These are phyloP conservation scores for Helicorthomorpha holstii DNA, from an alignment of 1,140 invertebrate genomes.

Conservation along the genomic window DNA sequence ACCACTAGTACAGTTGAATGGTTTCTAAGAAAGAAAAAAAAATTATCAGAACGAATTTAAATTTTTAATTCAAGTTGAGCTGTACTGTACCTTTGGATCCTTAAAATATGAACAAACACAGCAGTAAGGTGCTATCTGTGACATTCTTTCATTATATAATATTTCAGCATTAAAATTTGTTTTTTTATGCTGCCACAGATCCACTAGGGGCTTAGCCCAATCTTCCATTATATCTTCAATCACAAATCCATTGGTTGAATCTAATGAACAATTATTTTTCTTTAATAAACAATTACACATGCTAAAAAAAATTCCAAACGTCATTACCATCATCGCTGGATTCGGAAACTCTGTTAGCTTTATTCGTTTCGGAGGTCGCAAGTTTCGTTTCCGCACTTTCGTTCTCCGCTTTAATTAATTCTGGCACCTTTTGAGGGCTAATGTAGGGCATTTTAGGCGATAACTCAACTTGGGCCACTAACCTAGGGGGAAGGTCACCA, in stretches of 20 bases:
- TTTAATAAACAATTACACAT: no score
- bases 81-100: not conserved
- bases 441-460: no score
- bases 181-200: constrained; percentile 21
- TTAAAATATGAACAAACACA: constrained; percentile 27
- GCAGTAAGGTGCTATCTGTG: constrained; percentile 23
- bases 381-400: no score
- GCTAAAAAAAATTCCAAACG: not conserved
- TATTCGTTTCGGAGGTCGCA: no score
- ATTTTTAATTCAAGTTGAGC: not conserved
- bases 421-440: no score
- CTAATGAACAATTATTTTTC: not conserved
- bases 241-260: not conserved
- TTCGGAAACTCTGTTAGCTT: no score
- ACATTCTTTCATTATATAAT: constrained; percentile 20
- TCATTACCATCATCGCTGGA: not conserved
- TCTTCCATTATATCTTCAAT: constrained; percentile 8
- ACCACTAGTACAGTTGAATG: no score
- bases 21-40: no score
- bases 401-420: no score
- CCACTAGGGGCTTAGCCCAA: constrained; percentile 21
- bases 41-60: no score
- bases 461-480: no score
- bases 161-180: constrained; percentile 21
- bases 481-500: no score